Conservation (phyloP, 2,797 vertebrate species). For the Corythornis leucogaster region DNA sequence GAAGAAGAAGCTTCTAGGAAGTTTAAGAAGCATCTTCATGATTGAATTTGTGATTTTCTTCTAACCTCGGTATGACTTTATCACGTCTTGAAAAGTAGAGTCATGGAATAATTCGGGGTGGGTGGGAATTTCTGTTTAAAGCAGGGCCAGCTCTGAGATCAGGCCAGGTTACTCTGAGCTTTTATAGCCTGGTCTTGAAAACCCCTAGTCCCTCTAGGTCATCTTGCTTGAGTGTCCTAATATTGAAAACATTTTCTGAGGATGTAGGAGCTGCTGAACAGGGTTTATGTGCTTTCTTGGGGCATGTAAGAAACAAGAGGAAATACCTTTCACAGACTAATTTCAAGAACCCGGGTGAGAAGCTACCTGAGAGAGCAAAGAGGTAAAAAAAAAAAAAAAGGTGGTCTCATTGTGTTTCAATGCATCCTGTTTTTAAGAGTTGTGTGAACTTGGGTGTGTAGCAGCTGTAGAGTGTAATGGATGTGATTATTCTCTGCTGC, state of each 20-base stretch:
- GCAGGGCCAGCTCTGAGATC: not conserved
- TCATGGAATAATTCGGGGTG: not conserved
- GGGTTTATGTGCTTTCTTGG: not conserved
- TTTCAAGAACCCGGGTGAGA: not conserved
- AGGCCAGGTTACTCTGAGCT: not conserved
- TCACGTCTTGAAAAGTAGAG: not conserved
- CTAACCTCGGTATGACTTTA: not conserved
- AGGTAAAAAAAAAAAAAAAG: not conserved
- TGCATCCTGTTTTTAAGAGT: not conserved
- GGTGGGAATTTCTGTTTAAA: not conserved
- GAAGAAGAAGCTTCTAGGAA: not conserved
- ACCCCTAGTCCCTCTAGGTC: accelerated
- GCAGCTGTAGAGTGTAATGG: not conserved
- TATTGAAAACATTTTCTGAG: accelerated
- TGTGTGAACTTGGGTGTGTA: not conserved
- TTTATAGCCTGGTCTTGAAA: not conserved
- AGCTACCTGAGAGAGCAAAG: not conserved
- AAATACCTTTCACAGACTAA: not conserved
- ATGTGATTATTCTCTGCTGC: not conserved
- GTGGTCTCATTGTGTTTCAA: not conserved
- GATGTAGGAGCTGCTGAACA: not conserved
- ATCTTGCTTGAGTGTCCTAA: not conserved
- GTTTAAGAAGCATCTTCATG: not conserved
- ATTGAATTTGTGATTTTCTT: not conserved
- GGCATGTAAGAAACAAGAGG: not conserved